Evolutionary conservation across 1,140 invertebrate genomes (phyloP).

Genomic region (Heliconius hewitsoni): DNA sequence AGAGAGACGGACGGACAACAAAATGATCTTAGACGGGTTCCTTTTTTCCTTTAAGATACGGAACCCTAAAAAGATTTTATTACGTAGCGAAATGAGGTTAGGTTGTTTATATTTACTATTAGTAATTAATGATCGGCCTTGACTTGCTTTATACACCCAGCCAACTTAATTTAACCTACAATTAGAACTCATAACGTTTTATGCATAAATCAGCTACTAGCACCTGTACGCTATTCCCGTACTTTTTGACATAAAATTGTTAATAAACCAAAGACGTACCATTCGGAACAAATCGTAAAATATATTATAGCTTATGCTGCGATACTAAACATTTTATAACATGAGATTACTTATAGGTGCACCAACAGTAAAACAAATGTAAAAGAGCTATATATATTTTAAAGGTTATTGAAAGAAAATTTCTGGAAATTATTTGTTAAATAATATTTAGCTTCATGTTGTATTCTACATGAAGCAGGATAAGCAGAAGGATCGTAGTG

Average conservation of each 20-base stretch:
- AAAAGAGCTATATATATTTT: neutral
- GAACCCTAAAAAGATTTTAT: neutral
- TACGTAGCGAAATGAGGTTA: neutral
- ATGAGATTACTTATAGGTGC: neutral
- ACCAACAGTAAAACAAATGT: constrained; percentile 1
- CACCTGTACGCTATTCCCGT: neutral
- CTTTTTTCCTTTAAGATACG: no score
- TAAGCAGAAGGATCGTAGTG: no score
- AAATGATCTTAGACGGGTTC: no score
- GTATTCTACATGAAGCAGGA: no score
- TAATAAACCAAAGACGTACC: constrained; percentile 22
- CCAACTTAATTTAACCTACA: neutral
- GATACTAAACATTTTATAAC: constrained; percentile 17
- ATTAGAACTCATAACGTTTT: constrained; percentile 12
- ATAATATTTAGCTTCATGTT: neutral
- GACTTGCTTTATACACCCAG: neutral
- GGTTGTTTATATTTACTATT: neutral
- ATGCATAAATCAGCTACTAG: constrained; percentile 1
- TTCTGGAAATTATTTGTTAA: neutral
- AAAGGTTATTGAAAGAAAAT: neutral
- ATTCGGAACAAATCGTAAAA: constrained; percentile 27
- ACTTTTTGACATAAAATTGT: constrained; percentile 15
- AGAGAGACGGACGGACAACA: no score
- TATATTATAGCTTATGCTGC: constrained; percentile 18
- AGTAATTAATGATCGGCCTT: neutral